Evolutionary conservation across 2,888 invertebrate genomes (phyloP).

Genomic region (Bhutanitis thaidina): DNA sequence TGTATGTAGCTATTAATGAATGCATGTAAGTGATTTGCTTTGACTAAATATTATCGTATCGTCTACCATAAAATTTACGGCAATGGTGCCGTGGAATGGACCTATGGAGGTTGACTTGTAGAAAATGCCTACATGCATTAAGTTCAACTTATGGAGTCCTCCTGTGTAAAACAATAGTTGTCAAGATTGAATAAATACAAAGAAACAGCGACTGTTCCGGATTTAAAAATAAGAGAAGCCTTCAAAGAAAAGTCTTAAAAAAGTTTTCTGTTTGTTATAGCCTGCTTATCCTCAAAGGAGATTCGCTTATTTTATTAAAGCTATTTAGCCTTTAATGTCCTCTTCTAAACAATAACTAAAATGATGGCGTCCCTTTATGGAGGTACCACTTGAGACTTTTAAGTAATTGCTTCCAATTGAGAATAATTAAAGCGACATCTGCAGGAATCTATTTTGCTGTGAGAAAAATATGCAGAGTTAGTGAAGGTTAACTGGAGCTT

Average conservation of each 20-base stretch:
- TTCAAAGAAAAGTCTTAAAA: background rate
- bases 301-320: slow-evolving; percentile 22
- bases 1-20: no score
- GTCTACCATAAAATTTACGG: no score
- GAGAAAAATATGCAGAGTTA: slow-evolving; percentile 15
- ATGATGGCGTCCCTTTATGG: slow-evolving; percentile 30
- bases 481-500: slow-evolving; percentile 4
- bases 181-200: no score
- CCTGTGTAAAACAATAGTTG: no score
- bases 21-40: no score
- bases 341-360: slow-evolving; percentile 38
- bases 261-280: slow-evolving; percentile 1
- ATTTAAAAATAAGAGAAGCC: no score
- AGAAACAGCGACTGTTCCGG: no score
- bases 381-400: slow-evolving; percentile 26
- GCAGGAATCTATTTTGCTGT: slow-evolving; percentile 35
- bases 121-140: no score
- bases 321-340: slow-evolving; percentile 32
- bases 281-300: background rate
- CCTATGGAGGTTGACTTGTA: no score
- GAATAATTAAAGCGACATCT: slow-evolving; percentile 57
- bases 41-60: no score
- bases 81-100: no score
- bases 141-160: no score
- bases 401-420: slow-evolving; percentile 68